Conservation (phyloP, 2,888 invertebrate species). For the Amphipoea lucens region DNA sequence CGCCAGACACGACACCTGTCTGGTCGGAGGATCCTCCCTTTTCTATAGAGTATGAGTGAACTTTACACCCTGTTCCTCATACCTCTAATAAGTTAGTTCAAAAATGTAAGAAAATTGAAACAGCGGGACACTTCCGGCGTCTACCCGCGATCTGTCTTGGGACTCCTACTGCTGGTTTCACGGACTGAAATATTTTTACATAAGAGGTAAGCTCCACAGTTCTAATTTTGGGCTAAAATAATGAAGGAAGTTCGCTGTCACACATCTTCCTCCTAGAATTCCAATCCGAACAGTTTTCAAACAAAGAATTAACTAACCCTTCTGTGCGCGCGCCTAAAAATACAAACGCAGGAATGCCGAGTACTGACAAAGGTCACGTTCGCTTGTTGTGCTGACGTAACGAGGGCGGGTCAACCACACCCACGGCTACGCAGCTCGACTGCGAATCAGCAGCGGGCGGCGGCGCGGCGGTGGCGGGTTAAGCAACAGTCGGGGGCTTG, state of each 20-base stretch:
- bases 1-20: too few species aligned
- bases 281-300: not conserved
- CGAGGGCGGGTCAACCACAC: constrained; percentile 65
- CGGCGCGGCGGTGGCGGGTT: constrained; percentile 25
- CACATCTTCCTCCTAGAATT: not conserved
- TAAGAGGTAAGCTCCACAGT: not conserved
- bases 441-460: constrained; percentile 45
- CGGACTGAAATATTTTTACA: not conserved
- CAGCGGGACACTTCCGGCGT: too few species aligned
- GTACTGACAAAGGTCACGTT: constrained; percentile 50
- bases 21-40: too few species aligned
- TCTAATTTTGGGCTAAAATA: not conserved
- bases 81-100: not conserved
- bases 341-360: constrained; percentile 9
- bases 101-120: not conserved
- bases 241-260: not conserved
- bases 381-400: constrained; percentile 58
- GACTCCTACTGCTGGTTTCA: not conserved
- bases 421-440: constrained; percentile 49
- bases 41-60: too few species aligned
- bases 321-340: constrained; percentile 14
- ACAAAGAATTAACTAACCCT: constrained; percentile 6
- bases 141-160: not conserved
- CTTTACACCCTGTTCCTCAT: too few species aligned
- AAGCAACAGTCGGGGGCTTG: constrained; percentile 47